These are phyloP conservation scores for Amphiprion clarkii DNA, from an alignment of 2,797 vertebrate genomes.

Conservation along the genomic window DNA sequence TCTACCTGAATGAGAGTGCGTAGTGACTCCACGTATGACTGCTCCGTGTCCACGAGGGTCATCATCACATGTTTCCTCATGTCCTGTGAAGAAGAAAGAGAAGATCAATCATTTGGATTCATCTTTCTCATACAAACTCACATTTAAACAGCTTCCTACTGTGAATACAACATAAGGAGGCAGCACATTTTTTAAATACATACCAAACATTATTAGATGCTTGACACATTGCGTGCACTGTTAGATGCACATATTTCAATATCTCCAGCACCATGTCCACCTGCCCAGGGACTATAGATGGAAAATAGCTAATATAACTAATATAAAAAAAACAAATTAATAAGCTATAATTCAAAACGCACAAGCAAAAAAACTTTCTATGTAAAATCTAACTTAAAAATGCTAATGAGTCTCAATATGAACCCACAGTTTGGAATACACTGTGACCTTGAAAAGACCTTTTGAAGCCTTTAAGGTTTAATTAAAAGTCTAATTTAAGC, in stretches of 20 bases:
- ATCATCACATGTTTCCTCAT: conserved; percentile 99
- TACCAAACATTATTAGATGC: too few species aligned
- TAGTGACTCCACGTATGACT: conserved; percentile 97
- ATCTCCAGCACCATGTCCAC: too few species aligned
- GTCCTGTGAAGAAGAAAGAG: conserved; percentile 84
- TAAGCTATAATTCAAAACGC: not conserved
- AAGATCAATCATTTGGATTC: not conserved
- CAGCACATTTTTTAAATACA: too few species aligned
- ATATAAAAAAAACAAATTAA: too few species aligned
- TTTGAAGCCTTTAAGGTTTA: too few species aligned
- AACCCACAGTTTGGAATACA: too few species aligned
- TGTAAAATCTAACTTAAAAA: not conserved
- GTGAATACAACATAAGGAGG: too few species aligned
- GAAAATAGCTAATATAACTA: too few species aligned
- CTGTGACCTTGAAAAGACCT: too few species aligned
- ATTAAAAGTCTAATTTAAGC: too few species aligned
- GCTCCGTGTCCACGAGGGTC: conserved; percentile 97
- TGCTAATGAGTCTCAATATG: not conserved
- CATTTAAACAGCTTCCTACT: not conserved
- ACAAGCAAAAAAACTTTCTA: not conserved
- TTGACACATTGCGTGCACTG: not conserved
- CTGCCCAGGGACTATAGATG: too few species aligned
- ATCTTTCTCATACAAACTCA: not conserved
- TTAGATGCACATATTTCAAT: not conserved
- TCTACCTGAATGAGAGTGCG: conserved; percentile 95